Evolutionary conservation across 2,797 vertebrate species (phyloP).

Genomic region (Cyprinodon diabolis): DNA sequence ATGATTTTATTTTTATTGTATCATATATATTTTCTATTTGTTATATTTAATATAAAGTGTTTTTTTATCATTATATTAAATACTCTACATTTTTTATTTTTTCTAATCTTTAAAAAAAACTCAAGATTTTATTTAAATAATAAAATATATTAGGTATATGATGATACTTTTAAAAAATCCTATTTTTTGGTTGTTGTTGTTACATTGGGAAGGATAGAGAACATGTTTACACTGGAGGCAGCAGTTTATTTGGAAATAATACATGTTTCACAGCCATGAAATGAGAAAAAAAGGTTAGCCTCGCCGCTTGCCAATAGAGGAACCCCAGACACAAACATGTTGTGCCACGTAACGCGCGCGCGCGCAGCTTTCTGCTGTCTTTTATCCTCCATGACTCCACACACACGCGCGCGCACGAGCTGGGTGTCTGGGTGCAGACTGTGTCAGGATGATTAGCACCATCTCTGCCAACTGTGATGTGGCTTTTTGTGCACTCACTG

Average conservation of each 20-base stretch:
- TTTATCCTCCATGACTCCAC: slow-evolving; percentile 16
- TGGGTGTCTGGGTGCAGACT: slow-evolving; percentile 67
- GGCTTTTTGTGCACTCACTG: slow-evolving; percentile 81
- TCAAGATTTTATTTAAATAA: not conserved
- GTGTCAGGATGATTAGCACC: slow-evolving; percentile 80
- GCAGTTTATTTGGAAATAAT: slow-evolving; percentile 33
- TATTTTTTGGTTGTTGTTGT: slow-evolving; percentile 14
- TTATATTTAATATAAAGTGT: not conserved
- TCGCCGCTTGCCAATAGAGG: slow-evolving; percentile 41
- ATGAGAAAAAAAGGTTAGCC: slow-evolving; percentile 51
- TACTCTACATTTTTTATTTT: not conserved
- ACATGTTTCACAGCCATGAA: slow-evolving; percentile 35
- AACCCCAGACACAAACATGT: slow-evolving; percentile 37
- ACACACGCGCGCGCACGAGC: slow-evolving; percentile 8
- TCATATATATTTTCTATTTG: not conserved
- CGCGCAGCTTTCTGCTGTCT: slow-evolving; percentile 31
- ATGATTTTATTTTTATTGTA: not conserved
- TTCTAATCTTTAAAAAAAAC: not conserved
- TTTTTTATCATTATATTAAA: not conserved
- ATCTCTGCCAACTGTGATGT: slow-evolving; percentile 81
- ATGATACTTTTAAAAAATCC: slow-evolving; percentile 18
- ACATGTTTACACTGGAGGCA: slow-evolving; percentile 18
- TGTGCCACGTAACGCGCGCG: slow-evolving; percentile 24
- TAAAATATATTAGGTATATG: too few relatives aligned
- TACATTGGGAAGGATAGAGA: slow-evolving; percentile 25